These are phyloP conservation scores for Lagopus muta DNA, from an alignment of 2,113 vertebrate genomes.

Conservation along the genomic window DNA sequence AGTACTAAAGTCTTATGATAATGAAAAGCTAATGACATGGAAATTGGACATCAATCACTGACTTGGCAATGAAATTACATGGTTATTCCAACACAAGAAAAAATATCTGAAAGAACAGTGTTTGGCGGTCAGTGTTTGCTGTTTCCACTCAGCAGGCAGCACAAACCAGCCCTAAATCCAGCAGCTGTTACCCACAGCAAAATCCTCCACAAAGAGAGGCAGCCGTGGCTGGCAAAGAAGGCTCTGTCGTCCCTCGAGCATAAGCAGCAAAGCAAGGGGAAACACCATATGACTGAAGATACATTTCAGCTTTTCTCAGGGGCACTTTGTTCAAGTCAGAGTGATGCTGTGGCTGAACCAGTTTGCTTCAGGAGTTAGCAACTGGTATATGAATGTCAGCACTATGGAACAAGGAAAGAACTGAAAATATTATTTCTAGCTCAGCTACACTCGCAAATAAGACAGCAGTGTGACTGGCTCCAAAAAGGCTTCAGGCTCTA, in stretches of 20 bases:
- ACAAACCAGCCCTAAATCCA: background rate
- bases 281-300: background rate
- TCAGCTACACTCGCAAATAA: background rate
- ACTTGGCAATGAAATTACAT: background rate
- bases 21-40: conserved; percentile 25
- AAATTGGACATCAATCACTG: background rate
- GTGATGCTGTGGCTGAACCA: background rate
- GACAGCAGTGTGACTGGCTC: background rate
- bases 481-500: background rate
- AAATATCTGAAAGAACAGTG: background rate
- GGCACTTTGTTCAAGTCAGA: background rate
- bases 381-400: background rate
- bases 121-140: background rate
- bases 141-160: background rate
- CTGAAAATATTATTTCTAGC: background rate
- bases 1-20: background rate
- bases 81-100: background rate
- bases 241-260: background rate
- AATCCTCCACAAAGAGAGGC: background rate
- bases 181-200: background rate
- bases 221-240: background rate
- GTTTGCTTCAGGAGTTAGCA: background rate
- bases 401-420: background rate
- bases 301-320: background rate
- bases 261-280: background rate